Conservation (phyloP, 2,113 vertebrate genomes). For the Pimephales promelas region DNA sequence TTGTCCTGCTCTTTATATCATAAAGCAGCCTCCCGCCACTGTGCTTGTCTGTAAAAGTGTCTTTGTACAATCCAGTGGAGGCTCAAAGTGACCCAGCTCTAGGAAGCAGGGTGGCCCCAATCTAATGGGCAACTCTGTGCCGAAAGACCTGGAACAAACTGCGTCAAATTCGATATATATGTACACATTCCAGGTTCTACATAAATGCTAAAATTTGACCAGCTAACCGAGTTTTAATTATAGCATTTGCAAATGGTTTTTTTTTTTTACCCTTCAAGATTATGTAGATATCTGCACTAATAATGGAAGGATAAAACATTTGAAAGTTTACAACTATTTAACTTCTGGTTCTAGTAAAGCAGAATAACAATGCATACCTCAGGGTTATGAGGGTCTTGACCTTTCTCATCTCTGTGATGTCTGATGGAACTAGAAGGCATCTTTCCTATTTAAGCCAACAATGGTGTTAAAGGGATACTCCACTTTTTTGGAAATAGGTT, state of each 20-base stretch:
- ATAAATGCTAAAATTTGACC: too few species aligned
- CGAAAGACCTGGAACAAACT: conserved; percentile 80
- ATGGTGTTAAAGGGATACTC: too few species aligned
- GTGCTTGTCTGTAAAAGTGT: conserved; percentile 66
- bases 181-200: too few species aligned
- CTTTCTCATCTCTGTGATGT: not conserved
- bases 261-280: not conserved
- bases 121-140: conserved; percentile 79
- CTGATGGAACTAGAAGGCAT: too few species aligned
- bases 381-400: not conserved
- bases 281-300: not conserved
- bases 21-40: conserved; percentile 68
- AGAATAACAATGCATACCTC: not conserved
- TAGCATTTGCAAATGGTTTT: not conserved
- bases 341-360: not conserved
- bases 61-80: conserved; percentile 75
- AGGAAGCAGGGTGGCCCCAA: conserved; percentile 81
- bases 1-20: too few species aligned
- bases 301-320: not conserved
- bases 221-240: not conserved
- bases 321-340: not conserved
- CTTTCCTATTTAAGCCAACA: too few species aligned
- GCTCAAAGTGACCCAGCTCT: conserved; percentile 75
- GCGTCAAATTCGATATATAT: too few species aligned
- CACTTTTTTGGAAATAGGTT: too few species aligned